Base-by-base conservation (phyloP, 2,888 invertebrate species). In the Machimus rusticus region DNA sequence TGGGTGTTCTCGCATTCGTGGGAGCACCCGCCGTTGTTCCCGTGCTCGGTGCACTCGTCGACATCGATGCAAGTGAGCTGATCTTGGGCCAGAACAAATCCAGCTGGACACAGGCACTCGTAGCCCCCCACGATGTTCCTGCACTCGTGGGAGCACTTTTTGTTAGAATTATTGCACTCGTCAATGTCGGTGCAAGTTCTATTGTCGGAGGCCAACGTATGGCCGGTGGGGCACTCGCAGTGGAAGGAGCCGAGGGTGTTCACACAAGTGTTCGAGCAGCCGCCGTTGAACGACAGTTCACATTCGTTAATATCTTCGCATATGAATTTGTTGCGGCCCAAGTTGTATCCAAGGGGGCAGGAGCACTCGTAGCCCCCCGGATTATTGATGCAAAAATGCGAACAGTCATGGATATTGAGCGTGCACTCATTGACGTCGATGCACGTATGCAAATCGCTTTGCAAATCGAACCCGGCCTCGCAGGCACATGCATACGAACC, bases 401-500 rank as follows among this genome's bases (percentile, higher is more conserved):
- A 93, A 90, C 94, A 94, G 19, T 93, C 92, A 79, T 91, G 91
- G 16, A 89, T 88, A 6, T 92, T 91, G 28, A 91, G 90, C 1
- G 90, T 90, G 89, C 94, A 94, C 89, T 94, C 94, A 88, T 94
- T 92, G 23, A 93, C 91, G 90, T 94, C 94, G 84, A 91, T 90
- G 89, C 93, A 94, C 4, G 90, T 91, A 31, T 89, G 91, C 5
- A 92, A 91, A 89, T 93, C 93, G 6, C 90, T 88, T 3, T 89
- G 89, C 86, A 93, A 87, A 84, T 92, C 92, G 86, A 92, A 93
- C 8, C 93, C 93, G 4, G 91, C 89, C n/a, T 93, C 93, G 89
- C 95, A 95, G 57, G 93, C 93, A 89, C 94, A 94, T 55, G 91
- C 91, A 89, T 93, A 91, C 19, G 94, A 93, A 89, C 95, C 95